These are phyloP conservation scores for Serilophus lunatus DNA, from an alignment of 2,113 vertebrate species.

Conservation along the genomic window DNA sequence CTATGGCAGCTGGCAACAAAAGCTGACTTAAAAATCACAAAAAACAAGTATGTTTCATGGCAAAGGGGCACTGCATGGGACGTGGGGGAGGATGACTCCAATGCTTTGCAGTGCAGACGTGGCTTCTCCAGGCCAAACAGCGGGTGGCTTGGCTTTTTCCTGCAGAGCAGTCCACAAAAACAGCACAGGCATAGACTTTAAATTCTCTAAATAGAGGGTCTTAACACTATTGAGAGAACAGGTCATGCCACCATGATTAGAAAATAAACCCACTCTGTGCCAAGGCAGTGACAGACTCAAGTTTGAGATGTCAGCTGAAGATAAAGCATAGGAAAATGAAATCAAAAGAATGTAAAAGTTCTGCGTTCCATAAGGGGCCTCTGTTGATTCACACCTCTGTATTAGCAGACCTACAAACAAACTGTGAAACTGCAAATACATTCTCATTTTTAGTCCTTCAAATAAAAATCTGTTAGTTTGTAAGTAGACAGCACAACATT, in stretches of 20 bases:
- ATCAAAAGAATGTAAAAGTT: not conserved
- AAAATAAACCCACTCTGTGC: not conserved
- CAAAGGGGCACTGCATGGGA: not conserved
- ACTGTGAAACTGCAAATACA: not conserved
- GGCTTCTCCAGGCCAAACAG: not conserved
- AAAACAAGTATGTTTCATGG: not conserved
- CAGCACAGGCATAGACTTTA: not conserved
- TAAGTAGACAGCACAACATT: not conserved
- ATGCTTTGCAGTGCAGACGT: not conserved
- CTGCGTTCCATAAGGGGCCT: not conserved
- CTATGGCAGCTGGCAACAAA: slow-evolving; percentile 5
- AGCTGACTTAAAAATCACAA: not conserved
- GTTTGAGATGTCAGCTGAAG: not conserved
- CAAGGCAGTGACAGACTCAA: not conserved
- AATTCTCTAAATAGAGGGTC: not conserved
- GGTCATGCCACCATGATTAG: not conserved
- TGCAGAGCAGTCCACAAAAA: not conserved
- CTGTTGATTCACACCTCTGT: not conserved
- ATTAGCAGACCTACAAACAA: not conserved
- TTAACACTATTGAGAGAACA: not conserved
- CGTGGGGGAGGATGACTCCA: not conserved
- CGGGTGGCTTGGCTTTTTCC: not conserved
- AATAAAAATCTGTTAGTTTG: slow-evolving; percentile 26
- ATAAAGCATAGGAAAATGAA: not conserved
- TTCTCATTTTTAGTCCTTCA: slow-evolving; percentile 5